phyloP scores from a whole-genome alignment of 2,797 vertebrate species.

The Vireo griseus region DNA sequence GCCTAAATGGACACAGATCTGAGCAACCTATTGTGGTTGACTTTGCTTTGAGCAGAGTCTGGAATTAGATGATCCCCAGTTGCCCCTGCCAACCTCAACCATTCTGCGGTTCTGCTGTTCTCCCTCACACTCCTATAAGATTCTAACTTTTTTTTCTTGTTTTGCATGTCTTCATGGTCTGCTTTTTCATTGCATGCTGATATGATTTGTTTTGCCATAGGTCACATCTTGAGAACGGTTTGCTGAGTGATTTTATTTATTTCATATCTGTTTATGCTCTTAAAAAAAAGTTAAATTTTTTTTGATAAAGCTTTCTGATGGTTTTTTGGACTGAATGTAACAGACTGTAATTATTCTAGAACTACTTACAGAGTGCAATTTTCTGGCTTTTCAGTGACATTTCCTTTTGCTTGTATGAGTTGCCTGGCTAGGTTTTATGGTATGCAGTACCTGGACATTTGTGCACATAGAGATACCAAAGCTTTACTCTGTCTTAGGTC shows the following conservation, averaged over 20 bases:
- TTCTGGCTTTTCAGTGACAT: not conserved
- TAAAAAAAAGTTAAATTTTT: not conserved
- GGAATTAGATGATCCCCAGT: not conserved
- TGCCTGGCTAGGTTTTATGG: not conserved
- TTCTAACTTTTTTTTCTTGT: not conserved
- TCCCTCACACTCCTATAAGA: not conserved
- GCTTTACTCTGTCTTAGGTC: constrained; percentile 11
- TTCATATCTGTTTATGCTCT: not conserved
- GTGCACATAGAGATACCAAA: not conserved
- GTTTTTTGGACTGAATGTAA: not conserved
- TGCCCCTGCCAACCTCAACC: not conserved
- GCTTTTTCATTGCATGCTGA: not conserved
- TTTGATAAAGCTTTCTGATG: not conserved
- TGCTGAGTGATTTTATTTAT: constrained; percentile 11
- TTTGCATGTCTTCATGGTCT: not conserved
- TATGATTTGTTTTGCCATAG: not conserved
- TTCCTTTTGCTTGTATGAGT: constrained; percentile 11
- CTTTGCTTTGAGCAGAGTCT: not conserved
- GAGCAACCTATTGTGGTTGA: not conserved
- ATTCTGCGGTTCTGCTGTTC: not conserved
- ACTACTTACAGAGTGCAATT: not conserved
- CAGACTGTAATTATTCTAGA: not conserved
- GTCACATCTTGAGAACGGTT: not conserved
- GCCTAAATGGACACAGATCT: not conserved
- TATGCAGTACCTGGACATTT: not conserved